Conservation (phyloP, 2,113 vertebrate genomes). For the Scophthalmus maximus region DNA sequence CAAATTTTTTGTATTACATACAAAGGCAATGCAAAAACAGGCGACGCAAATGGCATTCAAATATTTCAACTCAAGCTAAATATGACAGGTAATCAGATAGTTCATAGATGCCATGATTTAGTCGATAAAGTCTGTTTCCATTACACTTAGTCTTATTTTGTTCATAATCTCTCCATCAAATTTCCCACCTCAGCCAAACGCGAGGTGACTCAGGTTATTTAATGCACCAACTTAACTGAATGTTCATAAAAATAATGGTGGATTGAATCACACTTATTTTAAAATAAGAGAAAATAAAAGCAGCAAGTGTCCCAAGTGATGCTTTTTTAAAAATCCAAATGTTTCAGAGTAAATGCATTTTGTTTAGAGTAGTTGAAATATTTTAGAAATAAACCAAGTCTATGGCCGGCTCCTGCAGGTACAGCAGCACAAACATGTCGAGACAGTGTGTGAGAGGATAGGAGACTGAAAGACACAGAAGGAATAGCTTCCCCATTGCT, state of each 20-base stretch:
- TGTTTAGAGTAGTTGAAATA: background rate
- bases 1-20: no score
- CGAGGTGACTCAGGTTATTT: background rate
- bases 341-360: background rate
- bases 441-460: slow-evolving; percentile 26
- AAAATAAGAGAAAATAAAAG: no score
- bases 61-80: no score
- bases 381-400: background rate
- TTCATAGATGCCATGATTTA: no score
- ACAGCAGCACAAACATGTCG: background rate
- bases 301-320: background rate
- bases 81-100: no score
- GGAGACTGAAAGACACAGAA: slow-evolving; percentile 22
- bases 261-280: background rate
- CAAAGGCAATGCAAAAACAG: no score
- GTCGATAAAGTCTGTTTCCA: no score
- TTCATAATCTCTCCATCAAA: background rate
- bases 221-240: no score
- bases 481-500: no score
- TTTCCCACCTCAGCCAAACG: background rate
- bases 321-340: background rate
- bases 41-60: no score
- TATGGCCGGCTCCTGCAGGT: background rate
- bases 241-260: no score
- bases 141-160: no score